These are phyloP conservation scores for Ceyx margarethae DNA, from an alignment of 2,113 vertebrate species.

Conservation along the genomic window DNA sequence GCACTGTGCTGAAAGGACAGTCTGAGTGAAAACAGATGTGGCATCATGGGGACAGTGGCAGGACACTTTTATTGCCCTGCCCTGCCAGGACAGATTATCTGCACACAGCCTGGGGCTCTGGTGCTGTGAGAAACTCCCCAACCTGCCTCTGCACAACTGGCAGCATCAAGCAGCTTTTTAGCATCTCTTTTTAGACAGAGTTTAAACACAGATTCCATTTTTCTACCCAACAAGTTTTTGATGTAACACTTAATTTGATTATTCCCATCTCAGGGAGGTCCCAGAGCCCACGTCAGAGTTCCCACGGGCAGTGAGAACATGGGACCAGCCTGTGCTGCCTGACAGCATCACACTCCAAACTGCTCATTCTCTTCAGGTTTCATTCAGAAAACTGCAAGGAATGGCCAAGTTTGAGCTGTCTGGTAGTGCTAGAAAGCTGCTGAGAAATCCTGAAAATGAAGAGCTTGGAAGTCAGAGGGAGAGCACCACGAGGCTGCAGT, in stretches of 20 bases:
- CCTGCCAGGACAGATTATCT: fast-evolving
- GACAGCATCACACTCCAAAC: neutral
- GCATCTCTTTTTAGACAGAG: neutral
- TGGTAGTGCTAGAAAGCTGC: neutral
- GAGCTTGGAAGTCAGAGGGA: neutral
- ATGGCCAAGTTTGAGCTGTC: neutral
- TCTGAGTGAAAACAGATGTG: neutral
- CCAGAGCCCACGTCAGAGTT: neutral
- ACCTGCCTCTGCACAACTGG: too few species aligned
- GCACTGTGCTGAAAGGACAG: neutral
- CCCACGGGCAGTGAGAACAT: fast-evolving
- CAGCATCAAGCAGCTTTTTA: neutral
- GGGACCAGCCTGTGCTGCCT: neutral
- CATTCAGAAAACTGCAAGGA: neutral
- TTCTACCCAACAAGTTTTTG: neutral
- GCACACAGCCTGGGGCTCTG: neutral
- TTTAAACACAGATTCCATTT: neutral
- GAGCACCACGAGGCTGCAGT: neutral
- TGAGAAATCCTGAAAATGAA: neutral
- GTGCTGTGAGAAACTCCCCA: neutral
- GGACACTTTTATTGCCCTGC: neutral
- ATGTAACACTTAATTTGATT: fast-evolving
- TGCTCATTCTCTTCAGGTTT: neutral
- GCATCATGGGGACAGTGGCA: neutral
- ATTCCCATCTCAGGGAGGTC: neutral